Conservation (phyloP, 2,113 vertebrate genomes). For the Rhinogobius similis region DNA sequence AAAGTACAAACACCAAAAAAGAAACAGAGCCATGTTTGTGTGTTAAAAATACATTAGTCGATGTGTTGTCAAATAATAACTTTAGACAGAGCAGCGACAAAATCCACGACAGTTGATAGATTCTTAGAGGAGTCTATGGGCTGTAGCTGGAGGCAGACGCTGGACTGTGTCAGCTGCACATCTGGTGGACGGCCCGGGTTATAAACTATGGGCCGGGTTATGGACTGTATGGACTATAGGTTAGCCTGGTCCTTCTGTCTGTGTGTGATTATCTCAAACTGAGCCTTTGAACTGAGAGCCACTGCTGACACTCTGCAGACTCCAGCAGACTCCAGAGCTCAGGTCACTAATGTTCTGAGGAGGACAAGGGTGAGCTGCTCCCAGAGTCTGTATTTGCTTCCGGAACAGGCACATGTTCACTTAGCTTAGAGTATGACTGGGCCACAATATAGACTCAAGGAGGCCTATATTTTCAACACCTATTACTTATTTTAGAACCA, state of each 20-base stretch:
- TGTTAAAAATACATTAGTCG: too few species aligned
- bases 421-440: too few species aligned
- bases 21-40: not conserved
- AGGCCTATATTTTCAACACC: too few species aligned
- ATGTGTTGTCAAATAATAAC: too few species aligned
- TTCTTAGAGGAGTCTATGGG: conserved; percentile 8
- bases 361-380: conserved; percentile 7
- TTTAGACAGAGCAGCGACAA: not conserved
- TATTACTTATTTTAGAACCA: too few species aligned
- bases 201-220: not conserved
- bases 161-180: conserved; percentile 66
- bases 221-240: not conserved
- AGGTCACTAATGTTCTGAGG: conserved; percentile 19
- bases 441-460: too few species aligned
- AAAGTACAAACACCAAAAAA: not conserved
- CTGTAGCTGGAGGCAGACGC: conserved; percentile 44
- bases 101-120: not conserved
- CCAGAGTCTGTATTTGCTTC: conserved; percentile 22
- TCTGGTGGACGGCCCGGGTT: conserved; percentile 64
- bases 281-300: conserved; percentile 69
- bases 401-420: conserved; percentile 13
- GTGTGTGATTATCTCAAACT: conserved; percentile 52
- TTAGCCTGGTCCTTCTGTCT: conserved; percentile 55
- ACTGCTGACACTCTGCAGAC: conserved; percentile 74
- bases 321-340: conserved; percentile 48